phyloP scores from a whole-genome alignment of 2,113 vertebrate genomes.

The Leptobrachium ailaonicum region DNA sequence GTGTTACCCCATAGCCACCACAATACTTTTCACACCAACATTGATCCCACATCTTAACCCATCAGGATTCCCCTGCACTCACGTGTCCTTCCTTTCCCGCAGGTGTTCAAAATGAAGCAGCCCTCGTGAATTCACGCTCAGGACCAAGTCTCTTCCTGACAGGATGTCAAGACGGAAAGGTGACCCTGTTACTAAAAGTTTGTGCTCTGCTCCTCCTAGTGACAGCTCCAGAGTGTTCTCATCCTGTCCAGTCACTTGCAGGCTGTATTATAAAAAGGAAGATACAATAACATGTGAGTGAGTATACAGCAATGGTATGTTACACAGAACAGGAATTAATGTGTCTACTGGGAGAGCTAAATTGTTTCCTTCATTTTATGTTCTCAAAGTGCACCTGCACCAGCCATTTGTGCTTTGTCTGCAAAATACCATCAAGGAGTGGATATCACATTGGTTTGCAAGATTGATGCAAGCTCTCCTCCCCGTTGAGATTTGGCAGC shows the following conservation, averaged over 20 bases:
- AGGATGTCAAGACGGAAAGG: slow-evolving; percentile 89
- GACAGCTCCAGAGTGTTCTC: slow-evolving; percentile 83
- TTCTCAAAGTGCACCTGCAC: too few species aligned
- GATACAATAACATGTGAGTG: too few species aligned
- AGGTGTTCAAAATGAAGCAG: slow-evolving; percentile 86
- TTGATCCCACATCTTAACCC: not conserved
- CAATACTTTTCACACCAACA: not conserved
- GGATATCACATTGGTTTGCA: too few species aligned
- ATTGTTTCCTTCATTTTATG: too few species aligned
- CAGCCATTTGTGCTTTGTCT: too few species aligned
- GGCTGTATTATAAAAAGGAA: slow-evolving; percentile 57
- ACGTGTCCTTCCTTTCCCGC: slow-evolving; percentile 87
- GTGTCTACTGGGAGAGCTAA: too few species aligned
- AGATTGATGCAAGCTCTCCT: too few species aligned
- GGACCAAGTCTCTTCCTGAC: slow-evolving; percentile 77
- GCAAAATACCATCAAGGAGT: too few species aligned
- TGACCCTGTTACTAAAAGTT: slow-evolving; percentile 77
- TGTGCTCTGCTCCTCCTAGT: slow-evolving; percentile 71
- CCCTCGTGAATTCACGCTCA: slow-evolving; percentile 88
- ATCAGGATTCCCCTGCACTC: slow-evolving; percentile 57
- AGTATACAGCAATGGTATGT: too few species aligned
- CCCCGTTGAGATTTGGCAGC: too few species aligned
- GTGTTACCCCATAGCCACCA: not conserved
- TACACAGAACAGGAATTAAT: too few species aligned
- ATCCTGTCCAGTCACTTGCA: slow-evolving; percentile 78